phyloP scores from a whole-genome alignment of 2,797 vertebrate species.

The Gymnodraco acuticeps region DNA sequence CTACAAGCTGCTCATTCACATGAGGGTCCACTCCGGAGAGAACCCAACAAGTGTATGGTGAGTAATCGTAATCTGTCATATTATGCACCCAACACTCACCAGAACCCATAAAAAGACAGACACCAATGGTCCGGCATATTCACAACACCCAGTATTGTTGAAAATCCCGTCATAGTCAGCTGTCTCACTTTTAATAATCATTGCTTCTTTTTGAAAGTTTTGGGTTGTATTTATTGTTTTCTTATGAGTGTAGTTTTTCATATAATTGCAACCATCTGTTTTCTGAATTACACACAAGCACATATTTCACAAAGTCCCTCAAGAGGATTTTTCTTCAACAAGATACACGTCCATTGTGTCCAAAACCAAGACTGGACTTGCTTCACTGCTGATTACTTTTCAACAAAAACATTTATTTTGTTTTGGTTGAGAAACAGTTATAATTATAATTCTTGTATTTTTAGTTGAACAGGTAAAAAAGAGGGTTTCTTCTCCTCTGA shows the following conservation, averaged over 20 bases:
- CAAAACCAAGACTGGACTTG: slow-evolving; percentile 58
- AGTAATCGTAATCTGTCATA: slow-evolving; percentile 77
- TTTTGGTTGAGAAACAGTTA: slow-evolving; percentile 63
- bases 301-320: slow-evolving; percentile 45
- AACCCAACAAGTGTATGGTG: slow-evolving; percentile 99
- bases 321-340: slow-evolving; percentile 41
- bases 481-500: slow-evolving; percentile 29
- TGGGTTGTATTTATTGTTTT: slow-evolving; percentile 39
- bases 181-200: slow-evolving; percentile 9
- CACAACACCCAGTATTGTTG: slow-evolving; percentile 13
- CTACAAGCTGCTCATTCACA: slow-evolving; percentile 99
- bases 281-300: slow-evolving; percentile 42
- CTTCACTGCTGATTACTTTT: slow-evolving; percentile 69
- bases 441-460: slow-evolving; percentile 61
- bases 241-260: slow-evolving; percentile 32
- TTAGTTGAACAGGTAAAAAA: slow-evolving; percentile 52
- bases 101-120: slow-evolving; percentile 6
- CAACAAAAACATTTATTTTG: slow-evolving; percentile 62
- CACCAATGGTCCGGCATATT: slow-evolving; percentile 16
- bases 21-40: slow-evolving; percentile 99
- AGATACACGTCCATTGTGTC: slow-evolving; percentile 36
- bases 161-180: slow-evolving; percentile 24
- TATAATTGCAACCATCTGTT: slow-evolving; percentile 56
- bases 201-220: slow-evolving; percentile 26
- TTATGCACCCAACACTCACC: slow-evolving; percentile 3